phyloP scores from a whole-genome alignment of 2,797 vertebrate species.

The Paratrypauchen microcephalus region DNA sequence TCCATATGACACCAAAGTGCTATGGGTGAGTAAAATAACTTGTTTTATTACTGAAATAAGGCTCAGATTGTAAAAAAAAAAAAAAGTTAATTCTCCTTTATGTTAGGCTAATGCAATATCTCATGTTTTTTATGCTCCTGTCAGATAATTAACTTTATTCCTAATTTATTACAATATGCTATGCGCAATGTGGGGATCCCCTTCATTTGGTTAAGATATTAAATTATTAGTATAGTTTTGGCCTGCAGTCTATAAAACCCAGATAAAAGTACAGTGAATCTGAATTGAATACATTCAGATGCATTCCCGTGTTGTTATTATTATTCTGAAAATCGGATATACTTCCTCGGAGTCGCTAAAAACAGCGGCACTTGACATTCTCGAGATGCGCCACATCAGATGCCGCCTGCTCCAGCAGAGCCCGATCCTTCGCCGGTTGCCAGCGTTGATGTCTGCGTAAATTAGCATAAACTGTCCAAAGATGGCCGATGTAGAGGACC shows the following conservation, averaged over 20 bases:
- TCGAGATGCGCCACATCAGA: slow-evolving; percentile 72
- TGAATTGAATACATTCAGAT: background rate
- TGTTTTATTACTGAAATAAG: too few species aligned
- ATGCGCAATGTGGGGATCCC: too few species aligned
- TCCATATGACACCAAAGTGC: too few species aligned
- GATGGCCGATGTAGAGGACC: slow-evolving; percentile 36
- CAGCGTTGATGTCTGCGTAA: slow-evolving; percentile 53
- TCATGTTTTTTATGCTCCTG: too few species aligned
- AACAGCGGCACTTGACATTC: slow-evolving; percentile 17
- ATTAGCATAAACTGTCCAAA: slow-evolving; percentile 50
- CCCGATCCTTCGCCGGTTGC: slow-evolving; percentile 28
- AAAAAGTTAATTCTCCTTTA: too few species aligned
- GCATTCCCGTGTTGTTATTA: slow-evolving; percentile 10
- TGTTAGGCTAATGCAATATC: too few species aligned
- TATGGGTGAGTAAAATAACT: too few species aligned
- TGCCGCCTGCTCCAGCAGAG: slow-evolving; percentile 59
- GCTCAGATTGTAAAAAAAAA: too few species aligned
- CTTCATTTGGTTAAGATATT: too few species aligned
- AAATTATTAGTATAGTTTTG: background rate
- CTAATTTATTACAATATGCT: too few species aligned
- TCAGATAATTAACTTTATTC: too few species aligned
- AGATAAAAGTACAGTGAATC: background rate
- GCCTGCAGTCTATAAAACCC: background rate
- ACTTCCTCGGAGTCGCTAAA: slow-evolving; percentile 19
- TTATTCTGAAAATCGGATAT: slow-evolving; percentile 42